Base-by-base conservation (phyloP, 2,113 vertebrate species). In the Psilopogon haemacephalus region DNA sequence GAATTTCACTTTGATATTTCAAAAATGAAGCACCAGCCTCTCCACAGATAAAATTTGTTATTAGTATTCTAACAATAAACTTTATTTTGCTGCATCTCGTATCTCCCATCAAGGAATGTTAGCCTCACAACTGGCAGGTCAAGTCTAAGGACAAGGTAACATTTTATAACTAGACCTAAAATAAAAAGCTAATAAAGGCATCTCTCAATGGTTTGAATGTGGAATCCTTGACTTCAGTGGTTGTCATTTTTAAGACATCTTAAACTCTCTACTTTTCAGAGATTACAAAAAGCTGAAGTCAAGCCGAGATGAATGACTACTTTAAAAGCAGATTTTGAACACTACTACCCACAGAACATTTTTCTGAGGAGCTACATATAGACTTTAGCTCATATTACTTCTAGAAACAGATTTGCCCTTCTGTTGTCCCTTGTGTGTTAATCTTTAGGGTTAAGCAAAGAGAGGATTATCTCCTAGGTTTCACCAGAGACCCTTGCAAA, bases 241-340 rank as follows among this genome's bases (percentile, higher is more conserved):
- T 4, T 81, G 50, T 15, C n/a, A 19, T 69, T 78, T 84, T 64
- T 35, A 64, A 89, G 44, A 54, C 12, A 42, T 42, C 16, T 38
- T 83, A 40, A 80, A 88, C 72, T 20, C 11, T 5, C 2, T 42
- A 68, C 26, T 65, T 85, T 54, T 69, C 32, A 67, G 37, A 82
- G 35, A 72, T 72, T 44, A 17, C n/a, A 77, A 77, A 91, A 79
- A 76, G 13, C 14, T 33, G 54, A 85, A 91, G 18, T 5, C n/a
- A 85, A 35, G 44, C 21, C 75, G 74, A 91, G 37, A 52, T 5
- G 3, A 75, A 76, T 8, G 5, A 70, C 37, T n/a, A 27, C 55
- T 93, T 89, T 52, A 46, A 91, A 91, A 77, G 26, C 30, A 85
- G 12, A 73, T 69, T 93, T 85, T 80, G 32, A 80, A 80, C 37